These are phyloP conservation scores for Chiridota heheva DNA, from an alignment of 35 echinoderm and acorn worm genomes.

Conservation along the genomic window DNA sequence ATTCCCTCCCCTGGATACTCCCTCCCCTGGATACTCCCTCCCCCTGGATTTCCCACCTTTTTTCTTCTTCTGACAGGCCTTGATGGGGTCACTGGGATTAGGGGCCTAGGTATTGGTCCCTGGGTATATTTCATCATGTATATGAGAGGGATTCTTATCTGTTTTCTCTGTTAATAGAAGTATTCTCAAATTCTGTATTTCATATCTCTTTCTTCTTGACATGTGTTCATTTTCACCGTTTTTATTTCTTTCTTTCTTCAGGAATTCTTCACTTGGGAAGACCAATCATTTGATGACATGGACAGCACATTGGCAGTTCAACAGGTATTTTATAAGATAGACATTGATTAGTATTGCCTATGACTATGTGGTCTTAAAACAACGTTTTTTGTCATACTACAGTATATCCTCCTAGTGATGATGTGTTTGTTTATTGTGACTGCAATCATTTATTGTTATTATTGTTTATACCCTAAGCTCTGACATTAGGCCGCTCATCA, in stretches of 20 bases:
- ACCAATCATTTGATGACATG: constrained; percentile 98
- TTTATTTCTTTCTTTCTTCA: constrained; percentile 25
- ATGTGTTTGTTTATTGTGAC: not conserved
- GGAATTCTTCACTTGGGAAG: constrained; percentile 85
- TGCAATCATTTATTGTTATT: not conserved
- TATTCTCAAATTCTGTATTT: not conserved
- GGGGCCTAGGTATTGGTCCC: not conserved
- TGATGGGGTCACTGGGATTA: too few species aligned
- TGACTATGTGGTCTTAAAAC: not conserved
- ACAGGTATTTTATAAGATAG: constrained; percentile 48
- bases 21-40: too few species aligned
- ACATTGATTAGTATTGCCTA: not conserved
- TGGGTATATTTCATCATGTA: not conserved
- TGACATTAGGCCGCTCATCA: too few species aligned
- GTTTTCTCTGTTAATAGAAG: not conserved
- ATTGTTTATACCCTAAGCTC: too few species aligned
- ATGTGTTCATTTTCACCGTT: not conserved
- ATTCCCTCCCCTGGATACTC: too few species aligned
- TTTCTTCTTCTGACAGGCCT: too few species aligned
- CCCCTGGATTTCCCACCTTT: too few species aligned
- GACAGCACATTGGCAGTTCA: constrained; percentile 97
- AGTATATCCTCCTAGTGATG: not conserved
- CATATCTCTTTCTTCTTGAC: not conserved
- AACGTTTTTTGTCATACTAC: not conserved
- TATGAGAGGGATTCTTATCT: not conserved